Evolutionary conservation across 1,140 invertebrate species (phyloP).

Genomic region (Drosophila nannoptera): DNA sequence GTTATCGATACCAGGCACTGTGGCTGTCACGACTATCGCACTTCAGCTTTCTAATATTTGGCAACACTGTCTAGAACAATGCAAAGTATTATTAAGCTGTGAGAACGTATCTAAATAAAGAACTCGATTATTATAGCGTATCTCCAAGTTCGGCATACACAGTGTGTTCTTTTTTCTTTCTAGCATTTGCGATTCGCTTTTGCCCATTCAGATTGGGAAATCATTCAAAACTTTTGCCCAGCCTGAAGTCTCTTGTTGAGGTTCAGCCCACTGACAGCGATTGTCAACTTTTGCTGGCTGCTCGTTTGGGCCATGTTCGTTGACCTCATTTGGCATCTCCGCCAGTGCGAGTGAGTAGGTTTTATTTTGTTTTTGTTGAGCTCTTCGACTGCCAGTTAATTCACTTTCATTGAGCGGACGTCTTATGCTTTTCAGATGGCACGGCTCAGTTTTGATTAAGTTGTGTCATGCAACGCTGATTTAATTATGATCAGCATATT

Average conservation of each 20-base stretch:
- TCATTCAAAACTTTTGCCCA: slow-evolving; percentile 49
- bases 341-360: background rate
- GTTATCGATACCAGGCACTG: too few relatives aligned
- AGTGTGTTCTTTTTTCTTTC: background rate
- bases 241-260: slow-evolving; percentile 24
- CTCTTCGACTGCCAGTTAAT: slow-evolving; percentile 51
- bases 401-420: slow-evolving; percentile 59
- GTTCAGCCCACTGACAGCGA: slow-evolving; percentile 54
- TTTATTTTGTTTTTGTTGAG: slow-evolving; percentile 32
- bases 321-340: slow-evolving; percentile 54
- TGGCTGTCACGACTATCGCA: too few relatives aligned
- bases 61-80: background rate
- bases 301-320: slow-evolving; percentile 52
- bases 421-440: slow-evolving; percentile 30
- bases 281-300: slow-evolving; percentile 47
- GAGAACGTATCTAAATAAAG: background rate
- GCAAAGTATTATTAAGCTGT: too few relatives aligned
- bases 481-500: slow-evolving; percentile 67
- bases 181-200: slow-evolving; percentile 20
- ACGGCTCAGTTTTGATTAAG: slow-evolving; percentile 70
- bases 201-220: slow-evolving; percentile 47
- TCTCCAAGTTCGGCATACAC: background rate
- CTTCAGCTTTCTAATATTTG: background rate
- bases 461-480: slow-evolving; percentile 76
- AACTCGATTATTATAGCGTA: background rate